phyloP scores from a whole-genome alignment of 2,888 invertebrate species.

The Lycophotia porphyrea region DNA sequence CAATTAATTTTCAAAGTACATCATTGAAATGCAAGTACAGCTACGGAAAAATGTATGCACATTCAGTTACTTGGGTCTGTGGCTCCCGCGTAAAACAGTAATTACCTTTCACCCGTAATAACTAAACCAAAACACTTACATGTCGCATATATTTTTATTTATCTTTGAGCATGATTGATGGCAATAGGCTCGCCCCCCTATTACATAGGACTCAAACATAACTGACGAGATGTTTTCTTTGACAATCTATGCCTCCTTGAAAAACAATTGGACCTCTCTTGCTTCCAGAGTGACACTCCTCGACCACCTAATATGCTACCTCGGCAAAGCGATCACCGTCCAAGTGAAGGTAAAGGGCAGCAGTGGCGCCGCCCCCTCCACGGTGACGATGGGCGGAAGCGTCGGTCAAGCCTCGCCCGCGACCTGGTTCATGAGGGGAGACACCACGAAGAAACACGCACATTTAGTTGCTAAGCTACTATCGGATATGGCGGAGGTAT shows the following conservation, averaged over 20 bases:
- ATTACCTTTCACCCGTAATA: background rate
- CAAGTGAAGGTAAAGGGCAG: slow-evolving; percentile 94
- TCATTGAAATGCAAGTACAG: too few species aligned
- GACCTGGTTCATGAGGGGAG: slow-evolving; percentile 97
- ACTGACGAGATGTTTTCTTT: background rate
- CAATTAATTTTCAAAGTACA: background rate
- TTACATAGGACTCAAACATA: background rate
- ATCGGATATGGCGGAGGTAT: slow-evolving; percentile 97
- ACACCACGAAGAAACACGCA: slow-evolving; percentile 95
- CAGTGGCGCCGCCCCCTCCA: slow-evolving; percentile 80
- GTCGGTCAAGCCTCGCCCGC: slow-evolving; percentile 77
- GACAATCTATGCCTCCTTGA: background rate
- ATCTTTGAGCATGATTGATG: background rate
- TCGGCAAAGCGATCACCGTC: slow-evolving; percentile 97
- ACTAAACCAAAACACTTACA: background rate
- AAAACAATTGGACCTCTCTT: background rate
- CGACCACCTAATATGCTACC: slow-evolving; percentile 97
- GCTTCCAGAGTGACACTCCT: slow-evolving; percentile 93
- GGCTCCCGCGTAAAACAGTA: background rate
- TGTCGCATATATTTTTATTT: background rate
- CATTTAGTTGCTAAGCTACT: slow-evolving; percentile 96
- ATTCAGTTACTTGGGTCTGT: background rate
- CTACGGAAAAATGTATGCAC: background rate
- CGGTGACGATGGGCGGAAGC: slow-evolving; percentile 90
- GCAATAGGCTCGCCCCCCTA: background rate